Percentiles rank a stretch among this genome's conserved stretches.
phyloP scores from a whole-genome alignment of 2,797 vertebrate species.

The Aselliscus stoliczkanus region DNA sequence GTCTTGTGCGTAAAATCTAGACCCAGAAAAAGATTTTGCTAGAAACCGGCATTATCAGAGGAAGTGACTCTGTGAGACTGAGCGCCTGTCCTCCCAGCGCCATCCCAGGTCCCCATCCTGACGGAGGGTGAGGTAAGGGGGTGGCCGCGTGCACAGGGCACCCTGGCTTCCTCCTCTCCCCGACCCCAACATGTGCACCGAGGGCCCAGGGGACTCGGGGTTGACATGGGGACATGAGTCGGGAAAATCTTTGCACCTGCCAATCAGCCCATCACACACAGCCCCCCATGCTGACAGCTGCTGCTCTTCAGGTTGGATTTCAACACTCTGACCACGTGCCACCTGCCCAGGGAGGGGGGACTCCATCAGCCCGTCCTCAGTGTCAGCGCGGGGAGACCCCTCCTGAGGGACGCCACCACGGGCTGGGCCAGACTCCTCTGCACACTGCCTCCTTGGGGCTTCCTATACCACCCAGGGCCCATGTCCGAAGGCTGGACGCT shows the following conservation, averaged over 20 bases:
- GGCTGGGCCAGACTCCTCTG: neutral
- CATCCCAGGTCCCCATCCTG: neutral
- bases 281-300: neutral
- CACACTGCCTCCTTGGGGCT: neutral
- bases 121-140: neutral
- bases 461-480: neutral
- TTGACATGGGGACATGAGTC: neutral
- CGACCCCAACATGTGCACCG: neutral
- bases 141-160: too few species aligned
- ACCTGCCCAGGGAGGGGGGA: neutral
- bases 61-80: too few species aligned
- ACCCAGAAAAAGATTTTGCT: too few species aligned
- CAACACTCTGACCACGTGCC: neutral
- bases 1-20: too few species aligned
- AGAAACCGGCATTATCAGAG: too few species aligned
- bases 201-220: neutral
- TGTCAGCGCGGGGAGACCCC: neutral
- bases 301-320: neutral
- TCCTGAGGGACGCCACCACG: neutral
- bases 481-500: fast-evolving
- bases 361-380: too few species aligned
- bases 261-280: neutral
- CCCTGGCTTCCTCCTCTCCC: neutral
- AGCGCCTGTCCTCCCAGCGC: too few species aligned
- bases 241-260: neutral